Evolutionary conservation across 2,797 vertebrate species (phyloP), one percentile per base, ranked within the genome.

Genomic region (Acipenser ruthenus): DNA sequence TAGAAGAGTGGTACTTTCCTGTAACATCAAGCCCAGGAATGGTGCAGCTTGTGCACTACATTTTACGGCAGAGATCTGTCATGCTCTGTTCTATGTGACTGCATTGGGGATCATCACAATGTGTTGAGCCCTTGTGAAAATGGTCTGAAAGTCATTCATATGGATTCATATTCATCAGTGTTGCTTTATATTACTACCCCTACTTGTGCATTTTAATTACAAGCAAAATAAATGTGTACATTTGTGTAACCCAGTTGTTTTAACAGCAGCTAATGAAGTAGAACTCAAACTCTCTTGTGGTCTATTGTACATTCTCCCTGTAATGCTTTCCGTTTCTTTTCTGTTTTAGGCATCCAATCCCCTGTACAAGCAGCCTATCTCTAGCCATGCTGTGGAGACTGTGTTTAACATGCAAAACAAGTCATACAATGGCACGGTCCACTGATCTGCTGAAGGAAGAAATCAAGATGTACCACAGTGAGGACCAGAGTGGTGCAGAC

Each of bases 281-380:
- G 15, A 58, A 58, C 55, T 6, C 7, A 6, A 58, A 58, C 6
- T 58, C 15, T 58, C 10, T 15, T 58, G 11, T 12, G 11, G 11
- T 37, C 37, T 37, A 37, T 37, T 37, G 37, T 37, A 37, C 37
- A 37, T 37, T 37, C 37, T 18, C 62, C 15, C 8, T 58, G 0
- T 2, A 49, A 55, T 37, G 50, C 1, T 60, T 51, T 60, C 49
- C 15, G 6, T 0, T 47, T n/a, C 69, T 55, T 59, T 5, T 49
- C 64, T 58, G 13, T 13, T 71, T 2, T 78, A 99, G 96, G 95
- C 95, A 49, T 94, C 93, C 75, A 99, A 99, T 76, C 95, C 96
- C 59, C 91, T 99, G 72, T 99, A 97, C 84, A 92, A 96, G 83
- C 93, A 93, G 79, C 91, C 93, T 0, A 90, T 94, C 79, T 88